A percentile compares a stretch with the other conserved stretches of the same genome.
Evolutionary conservation across 2,113 vertebrate species (phyloP).

Genomic region (Xenopus borealis): DNA sequence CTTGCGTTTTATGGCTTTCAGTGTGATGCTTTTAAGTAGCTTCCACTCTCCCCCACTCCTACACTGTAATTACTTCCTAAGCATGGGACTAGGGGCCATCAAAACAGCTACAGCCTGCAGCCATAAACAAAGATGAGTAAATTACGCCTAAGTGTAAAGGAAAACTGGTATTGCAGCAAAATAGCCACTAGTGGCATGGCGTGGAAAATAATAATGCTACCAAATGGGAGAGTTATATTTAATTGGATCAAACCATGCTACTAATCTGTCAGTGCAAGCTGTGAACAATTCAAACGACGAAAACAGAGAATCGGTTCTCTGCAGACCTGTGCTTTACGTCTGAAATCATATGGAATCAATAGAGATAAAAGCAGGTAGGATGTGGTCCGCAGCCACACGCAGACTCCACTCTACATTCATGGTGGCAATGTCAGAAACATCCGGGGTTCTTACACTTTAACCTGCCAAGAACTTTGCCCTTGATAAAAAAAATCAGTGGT

Average conservation of each 20-base stretch:
- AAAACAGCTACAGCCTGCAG: slow-evolving; percentile 39
- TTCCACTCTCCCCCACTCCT: slow-evolving; percentile 49
- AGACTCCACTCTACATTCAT: slow-evolving; percentile 32
- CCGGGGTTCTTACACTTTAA: too few relatives aligned
- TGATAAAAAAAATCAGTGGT: too few relatives aligned
- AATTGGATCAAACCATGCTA: slow-evolving; percentile 75
- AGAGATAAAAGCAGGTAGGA: slow-evolving; percentile 58
- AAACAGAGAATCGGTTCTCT: slow-evolving; percentile 43
- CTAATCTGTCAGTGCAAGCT: slow-evolving; percentile 72
- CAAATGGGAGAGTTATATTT: slow-evolving; percentile 79
- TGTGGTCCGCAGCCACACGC: slow-evolving; percentile 54
- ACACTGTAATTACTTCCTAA: slow-evolving; percentile 36
- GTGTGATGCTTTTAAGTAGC: slow-evolving; percentile 59
- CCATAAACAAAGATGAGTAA: slow-evolving; percentile 50
- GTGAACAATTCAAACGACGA: slow-evolving; percentile 64
- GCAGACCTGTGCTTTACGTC: slow-evolving; percentile 55
- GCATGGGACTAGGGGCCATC: slow-evolving; percentile 14
- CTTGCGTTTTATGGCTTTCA: slow-evolving; percentile 54
- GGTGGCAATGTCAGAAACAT: slow-evolving; percentile 18
- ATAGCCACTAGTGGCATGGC: slow-evolving; percentile 51
- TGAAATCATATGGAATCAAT: slow-evolving; percentile 58
- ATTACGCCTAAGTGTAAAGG: slow-evolving; percentile 25
- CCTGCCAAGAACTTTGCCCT: too few relatives aligned
- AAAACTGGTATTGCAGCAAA: slow-evolving; percentile 53
- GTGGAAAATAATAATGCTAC: slow-evolving; percentile 75